Evolutionary conservation across 2,113 vertebrate species (phyloP), one percentile per base, ranked within the genome.

Genomic region (Vulpes vulpes): DNA sequence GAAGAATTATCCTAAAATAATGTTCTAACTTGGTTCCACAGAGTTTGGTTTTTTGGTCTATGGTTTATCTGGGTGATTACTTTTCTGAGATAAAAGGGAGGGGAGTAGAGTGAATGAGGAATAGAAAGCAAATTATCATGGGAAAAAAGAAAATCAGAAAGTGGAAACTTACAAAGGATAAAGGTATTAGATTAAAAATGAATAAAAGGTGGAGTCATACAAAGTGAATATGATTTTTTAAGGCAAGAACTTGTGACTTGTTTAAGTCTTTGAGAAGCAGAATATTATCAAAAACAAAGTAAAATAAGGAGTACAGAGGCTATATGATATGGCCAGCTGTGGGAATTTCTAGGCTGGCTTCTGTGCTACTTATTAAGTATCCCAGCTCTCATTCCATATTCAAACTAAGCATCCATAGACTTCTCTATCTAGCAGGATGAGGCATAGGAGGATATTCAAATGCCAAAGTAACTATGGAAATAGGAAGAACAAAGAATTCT

Each of bases 401-500:
- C 96, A 97, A 94, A 96, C 87, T 96, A 97, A 96, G 78, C 92
- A 93, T 93, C 94, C 84, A 64, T 91, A 96, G 96, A 97, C 90
- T 93, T 87, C 85, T 96, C 88, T 89, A 49, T 57, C n/a, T 92
- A 90, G 69, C 94, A 94, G 90, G 84, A 82, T 49, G 85, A 97
- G 84, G 65, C 79, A 78, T 35, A 97, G 71, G 87, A 94, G 92
- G 55, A 95, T 96, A 96, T 96, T 97, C 96, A 95, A 97, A 97
- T 96, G 94, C 96, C 94, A 89, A 91, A 97, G 96, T 96, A 96
- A 96, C 94, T 97, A 95, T 95, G 96, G 97, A 97, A 96, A 97
- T 98, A 88, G 43, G 89, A 96, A 93, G 96, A 97, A 97, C 92
- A 98, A 98, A 97, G 67, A 96, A 92, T 95, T 97, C 94, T 96